Evolutionary conservation across 2,797 vertebrate genomes (phyloP).

Genomic region (Eulemur albifrons): DNA sequence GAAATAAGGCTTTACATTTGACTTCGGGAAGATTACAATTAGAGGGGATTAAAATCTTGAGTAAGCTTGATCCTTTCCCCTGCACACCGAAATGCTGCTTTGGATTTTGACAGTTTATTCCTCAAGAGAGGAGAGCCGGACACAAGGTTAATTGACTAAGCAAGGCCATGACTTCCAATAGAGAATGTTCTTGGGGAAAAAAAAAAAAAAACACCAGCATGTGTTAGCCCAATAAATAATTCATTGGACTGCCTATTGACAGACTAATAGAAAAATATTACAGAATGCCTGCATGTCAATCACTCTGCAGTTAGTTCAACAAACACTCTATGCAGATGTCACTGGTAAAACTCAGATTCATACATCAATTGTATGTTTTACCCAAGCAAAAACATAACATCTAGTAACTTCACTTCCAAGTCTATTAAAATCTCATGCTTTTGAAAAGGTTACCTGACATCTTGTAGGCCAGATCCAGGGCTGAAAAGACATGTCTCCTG

Average conservation of each 20-base stretch:
- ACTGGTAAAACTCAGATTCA: conserved; percentile 39
- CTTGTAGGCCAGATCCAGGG: conserved; percentile 48
- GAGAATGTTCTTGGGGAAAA: conserved; percentile 6
- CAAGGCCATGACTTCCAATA: conserved; percentile 30
- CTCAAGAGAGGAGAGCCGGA: conserved; percentile 52
- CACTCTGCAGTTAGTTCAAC: conserved; percentile 55
- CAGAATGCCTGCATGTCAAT: conserved; percentile 23
- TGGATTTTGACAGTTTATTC: conserved; percentile 55
- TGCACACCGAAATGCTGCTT: neutral
- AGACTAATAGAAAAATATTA: conserved; percentile 69
- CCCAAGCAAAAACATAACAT: conserved; percentile 16
- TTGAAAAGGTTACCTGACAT: conserved; percentile 63
- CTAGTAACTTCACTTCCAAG: conserved; percentile 43
- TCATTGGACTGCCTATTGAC: conserved; percentile 10
- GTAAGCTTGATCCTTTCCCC: neutral
- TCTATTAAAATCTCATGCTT: neutral
- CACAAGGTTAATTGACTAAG: conserved; percentile 76
- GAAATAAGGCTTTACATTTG: conserved; percentile 48
- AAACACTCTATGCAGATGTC: neutral
- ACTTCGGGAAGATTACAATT: conserved; percentile 32
- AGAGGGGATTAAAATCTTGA: neutral
- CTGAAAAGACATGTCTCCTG: conserved; percentile 42
- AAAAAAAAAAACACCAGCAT: neutral
- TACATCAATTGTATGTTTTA: conserved; percentile 41
- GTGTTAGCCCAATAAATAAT: conserved; percentile 60